Base-by-base conservation (phyloP, 2,888 invertebrate genomes). In the Drosophila setosimentum region DNA sequence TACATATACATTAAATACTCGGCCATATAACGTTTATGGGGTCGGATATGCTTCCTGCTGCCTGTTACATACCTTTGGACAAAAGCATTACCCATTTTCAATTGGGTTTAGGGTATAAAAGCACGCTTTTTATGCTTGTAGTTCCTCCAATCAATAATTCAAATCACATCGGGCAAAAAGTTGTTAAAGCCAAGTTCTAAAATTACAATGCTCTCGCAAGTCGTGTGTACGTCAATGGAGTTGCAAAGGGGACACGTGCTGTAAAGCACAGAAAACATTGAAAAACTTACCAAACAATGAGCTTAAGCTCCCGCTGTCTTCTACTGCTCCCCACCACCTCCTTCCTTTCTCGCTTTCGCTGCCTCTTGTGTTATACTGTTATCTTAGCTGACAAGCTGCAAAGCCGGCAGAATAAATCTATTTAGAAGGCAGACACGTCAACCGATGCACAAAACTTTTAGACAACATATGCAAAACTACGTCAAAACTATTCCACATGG, bases 391-490 rank as follows among this genome's bases (percentile, higher is more conserved):
- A 70, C 78, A 80, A 80, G 37, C 78, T 75, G 73, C 73, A 80
- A 76, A 72, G 63, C 78, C 64, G 50, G 50, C 37, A 51, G 68
- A 55, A 68, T 51, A 77, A 74, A 76, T 76, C 78, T 74, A 70
- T 78, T 77, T 77, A 64, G 55, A 66, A 55, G 67, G 42, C 53
- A 61, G 62, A 48, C 72, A 76, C 68, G 77, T 76, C 72, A 72
- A 68, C 60, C 67, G 64, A 60, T 76, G 75, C 75, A 73, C 50
- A 68, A 76, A 79, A 68, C 60, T 79, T 79, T 76, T 60, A 62
- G 74, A 66, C 68, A 80, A 70, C 79, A 80, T 80, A 80, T 81
- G 79, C 81, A 81, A 83, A 82, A 80, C 72, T 67, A 83, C 83
- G 80, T 83, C 78, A 83, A 80, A 82, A 83, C 81, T 82, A 83